phyloP scores from a whole-genome alignment of 2,888 invertebrate genomes.

The Oscheius sp. region DNA sequence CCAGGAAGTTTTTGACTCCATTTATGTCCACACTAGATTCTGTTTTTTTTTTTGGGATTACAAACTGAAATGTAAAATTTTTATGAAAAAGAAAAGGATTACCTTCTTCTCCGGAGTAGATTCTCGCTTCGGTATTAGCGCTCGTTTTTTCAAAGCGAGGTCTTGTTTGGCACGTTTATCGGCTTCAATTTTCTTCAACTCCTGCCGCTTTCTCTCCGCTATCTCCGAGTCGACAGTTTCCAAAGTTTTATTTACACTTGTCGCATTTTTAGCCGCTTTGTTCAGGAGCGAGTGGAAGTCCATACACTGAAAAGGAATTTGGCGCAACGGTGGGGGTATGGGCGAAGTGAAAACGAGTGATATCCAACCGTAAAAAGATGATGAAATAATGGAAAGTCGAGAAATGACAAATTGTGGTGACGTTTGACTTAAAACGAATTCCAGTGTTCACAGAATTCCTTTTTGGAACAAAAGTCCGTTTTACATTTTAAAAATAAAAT shows the following conservation, averaged over 20 bases:
- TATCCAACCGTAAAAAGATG: no score
- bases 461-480: no score
- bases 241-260: constrained; percentile 45
- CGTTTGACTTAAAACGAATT: no score
- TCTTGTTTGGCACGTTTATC: constrained; percentile 30
- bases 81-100: background rate
- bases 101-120: constrained; percentile 37
- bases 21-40: constrained; percentile 39
- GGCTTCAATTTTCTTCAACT: constrained; percentile 15
- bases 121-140: constrained; percentile 16
- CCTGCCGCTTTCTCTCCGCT: constrained; percentile 41
- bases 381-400: no score
- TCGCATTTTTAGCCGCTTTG: constrained; percentile 50
- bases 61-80: constrained; percentile 42
- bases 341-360: no score
- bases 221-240: constrained; percentile 44
- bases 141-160: background rate
- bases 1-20: constrained; percentile 50
- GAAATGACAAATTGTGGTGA: no score
- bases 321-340: no score
- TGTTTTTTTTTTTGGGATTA: constrained; percentile 62
- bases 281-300: constrained; percentile 51
- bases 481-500: no score
- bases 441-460: no score
- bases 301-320: constrained; percentile 38